Evolutionary conservation across 2,888 invertebrate genomes (phyloP).

Genomic region (Drosophila prostipennis): DNA sequence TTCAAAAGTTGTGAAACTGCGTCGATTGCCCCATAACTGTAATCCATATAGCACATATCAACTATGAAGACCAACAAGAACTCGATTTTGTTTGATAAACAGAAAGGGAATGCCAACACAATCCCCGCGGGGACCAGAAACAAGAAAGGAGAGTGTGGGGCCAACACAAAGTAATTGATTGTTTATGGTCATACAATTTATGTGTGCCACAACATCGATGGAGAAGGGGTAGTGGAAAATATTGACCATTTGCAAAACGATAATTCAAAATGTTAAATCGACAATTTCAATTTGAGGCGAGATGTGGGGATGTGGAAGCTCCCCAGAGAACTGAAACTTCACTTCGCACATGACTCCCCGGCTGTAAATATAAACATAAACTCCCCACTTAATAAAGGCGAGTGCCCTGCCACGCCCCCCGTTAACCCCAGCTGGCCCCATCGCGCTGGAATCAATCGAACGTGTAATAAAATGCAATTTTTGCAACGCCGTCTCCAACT

Average conservation of each 20-base stretch:
- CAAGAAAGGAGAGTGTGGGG: constrained; percentile 3
- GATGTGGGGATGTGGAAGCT: constrained; percentile 26
- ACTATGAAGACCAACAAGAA: constrained; percentile 32
- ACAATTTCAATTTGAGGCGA: constrained; percentile 74
- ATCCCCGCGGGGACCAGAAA: constrained; percentile 42
- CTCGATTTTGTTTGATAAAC: constrained; percentile 43
- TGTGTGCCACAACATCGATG: constrained; percentile 58
- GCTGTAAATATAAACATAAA: constrained; percentile 70
- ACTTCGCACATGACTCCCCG: constrained; percentile 32
- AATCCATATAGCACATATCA: constrained; percentile 39
- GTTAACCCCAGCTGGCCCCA: constrained; percentile 20
- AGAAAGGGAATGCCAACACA: constrained; percentile 26
- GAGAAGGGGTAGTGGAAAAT: constrained; percentile 50
- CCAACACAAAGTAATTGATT: constrained; percentile 77
- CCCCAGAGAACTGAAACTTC: constrained; percentile 35
- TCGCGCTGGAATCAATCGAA: constrained; percentile 70
- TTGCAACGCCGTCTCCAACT: constrained; percentile 49
- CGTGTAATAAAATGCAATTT: constrained; percentile 78
- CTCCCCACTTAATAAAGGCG: constrained; percentile 65
- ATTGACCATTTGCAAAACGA: constrained; percentile 79
- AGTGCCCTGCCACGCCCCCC: constrained; percentile 41
- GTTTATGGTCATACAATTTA: constrained; percentile 77
- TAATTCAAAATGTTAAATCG: constrained; percentile 80
- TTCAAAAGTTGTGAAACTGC: constrained; percentile 36
- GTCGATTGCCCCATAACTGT: constrained; percentile 44